Evolutionary conservation across 2,888 invertebrate genomes (phyloP), one percentile per base, ranked within the genome.

Genomic region (Margaritifera margaritifera): DNA sequence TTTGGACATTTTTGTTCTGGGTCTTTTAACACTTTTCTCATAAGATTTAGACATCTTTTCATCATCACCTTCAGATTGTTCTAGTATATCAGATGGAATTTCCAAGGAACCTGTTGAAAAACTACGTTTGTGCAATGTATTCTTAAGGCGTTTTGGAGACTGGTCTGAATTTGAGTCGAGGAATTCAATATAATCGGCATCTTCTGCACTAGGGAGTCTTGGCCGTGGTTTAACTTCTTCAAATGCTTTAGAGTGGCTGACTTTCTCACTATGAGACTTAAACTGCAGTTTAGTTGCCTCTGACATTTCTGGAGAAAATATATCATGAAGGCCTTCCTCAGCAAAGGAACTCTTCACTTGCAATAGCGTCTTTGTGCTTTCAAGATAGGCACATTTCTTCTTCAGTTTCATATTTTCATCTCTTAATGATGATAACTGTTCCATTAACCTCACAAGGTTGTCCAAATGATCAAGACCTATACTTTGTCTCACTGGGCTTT

Each of bases 401-500:
- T 94, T 92, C 31, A 95, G 90, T 74, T 92, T 92, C 0, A 92
- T 91, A 87, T 95, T 95, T 77, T 94, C 93, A 81, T 94, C 93
- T 76, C 93, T 92, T 54, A 95, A 89, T 57, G 92, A 92, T 8
- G 94, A 91, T 77, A 95, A 92, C 84, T 95, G 94, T 84, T 95
- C 94, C 89, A 96, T 92, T 52, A 96, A 90, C 72, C 93, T 92
- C 80, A 95, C 93, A 11, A 96, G 91, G 80, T 94, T 94, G 79
- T 95, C 95, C 63, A 96, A 89, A 84, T 96, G 95, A 83, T 95
- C 95, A 74, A 96, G 92, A 4, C 91, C 91, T 56, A 85, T 79
- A 66, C 84, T 85, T 67, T 84, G 80, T 71, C 84, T 68, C 57
- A 83, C 62, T 62, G 77, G 71, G 70, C 81, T 81, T n/a, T 83